phyloP scores from a whole-genome alignment of 2,113 vertebrate species.

The Vombatus ursinus region DNA sequence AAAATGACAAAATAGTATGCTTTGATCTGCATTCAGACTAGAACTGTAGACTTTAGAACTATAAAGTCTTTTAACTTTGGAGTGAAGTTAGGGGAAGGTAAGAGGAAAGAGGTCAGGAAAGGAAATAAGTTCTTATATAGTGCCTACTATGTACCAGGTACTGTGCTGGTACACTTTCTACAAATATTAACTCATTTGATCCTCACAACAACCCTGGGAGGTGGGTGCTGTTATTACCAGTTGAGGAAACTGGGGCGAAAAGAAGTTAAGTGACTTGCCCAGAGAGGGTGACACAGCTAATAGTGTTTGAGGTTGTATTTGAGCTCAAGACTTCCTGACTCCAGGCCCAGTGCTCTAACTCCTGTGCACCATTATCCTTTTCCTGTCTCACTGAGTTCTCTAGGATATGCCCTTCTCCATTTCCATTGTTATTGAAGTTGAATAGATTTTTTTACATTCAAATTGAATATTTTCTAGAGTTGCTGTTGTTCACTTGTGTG shows the following conservation, averaged over 20 bases:
- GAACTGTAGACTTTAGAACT: no score
- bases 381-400: background rate
- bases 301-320: background rate
- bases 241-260: background rate
- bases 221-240: background rate
- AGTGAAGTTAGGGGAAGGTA: no score
- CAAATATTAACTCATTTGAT: background rate
- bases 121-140: no score
- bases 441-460: background rate
- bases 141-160: no score
- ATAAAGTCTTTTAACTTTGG: no score
- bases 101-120: no score
- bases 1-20: no score
- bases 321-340: background rate
- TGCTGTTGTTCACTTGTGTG: background rate
- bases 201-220: background rate
- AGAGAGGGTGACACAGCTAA: background rate
- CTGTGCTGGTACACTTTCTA: background rate
- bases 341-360: background rate
- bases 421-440: background rate
- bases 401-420: background rate
- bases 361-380: background rate
- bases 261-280: background rate
- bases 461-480: background rate
- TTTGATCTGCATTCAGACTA: no score